Base-by-base conservation (phyloP, 2,888 invertebrate genomes). In the Latheticus oryzae region DNA sequence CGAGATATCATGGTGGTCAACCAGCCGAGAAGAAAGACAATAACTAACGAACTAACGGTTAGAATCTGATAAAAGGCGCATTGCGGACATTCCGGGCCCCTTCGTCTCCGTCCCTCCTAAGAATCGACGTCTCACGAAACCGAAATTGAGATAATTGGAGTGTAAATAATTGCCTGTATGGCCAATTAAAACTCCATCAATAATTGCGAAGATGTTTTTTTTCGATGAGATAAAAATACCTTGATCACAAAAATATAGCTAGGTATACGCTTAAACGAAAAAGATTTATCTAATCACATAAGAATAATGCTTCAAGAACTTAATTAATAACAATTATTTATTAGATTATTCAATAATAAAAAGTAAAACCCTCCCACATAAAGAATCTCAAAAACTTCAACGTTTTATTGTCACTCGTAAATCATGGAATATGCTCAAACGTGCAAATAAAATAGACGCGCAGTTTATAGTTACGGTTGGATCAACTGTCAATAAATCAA, bases 31-130 rank as follows among this genome's bases (percentile, higher is more conserved):
- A 68, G 64, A 68, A 71, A 72, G 72, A 73, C 73, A 74, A 73
- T 73, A 72, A 73, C 73, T 71, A 71, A 72, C 72, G 69, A 72
- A 71, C 69, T 70, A 72, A 73, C 73, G 65, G 72, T 73, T 71
- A 72, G 69, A 66, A 74, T 73, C 74, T 72, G 73, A 73, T 73
- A 73, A 73, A 63, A 69, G 69, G 63, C 60, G 67, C 71, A 70
- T 72, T 72, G 70, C 70, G 68, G 65, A 69, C 71, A 72, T 72
- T 71, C 72, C 65, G 53, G 11, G 32, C 17, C 35, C 17, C 33
- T 5, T 24, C 21, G 3, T 13, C 50, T 26, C 24, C 7, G 21
- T 5, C 24, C 23, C 24, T 7, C 30, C 50, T 15, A 35, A 21
- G 24, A 13, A 13, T n/a, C n/a, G n/a, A n/a, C n/a, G n/a, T n/a